Percentiles rank a stretch among this genome's conserved stretches.
phyloP scores from a whole-genome alignment of 64 coral and sea anemone species.

The Acropora tenuis region DNA sequence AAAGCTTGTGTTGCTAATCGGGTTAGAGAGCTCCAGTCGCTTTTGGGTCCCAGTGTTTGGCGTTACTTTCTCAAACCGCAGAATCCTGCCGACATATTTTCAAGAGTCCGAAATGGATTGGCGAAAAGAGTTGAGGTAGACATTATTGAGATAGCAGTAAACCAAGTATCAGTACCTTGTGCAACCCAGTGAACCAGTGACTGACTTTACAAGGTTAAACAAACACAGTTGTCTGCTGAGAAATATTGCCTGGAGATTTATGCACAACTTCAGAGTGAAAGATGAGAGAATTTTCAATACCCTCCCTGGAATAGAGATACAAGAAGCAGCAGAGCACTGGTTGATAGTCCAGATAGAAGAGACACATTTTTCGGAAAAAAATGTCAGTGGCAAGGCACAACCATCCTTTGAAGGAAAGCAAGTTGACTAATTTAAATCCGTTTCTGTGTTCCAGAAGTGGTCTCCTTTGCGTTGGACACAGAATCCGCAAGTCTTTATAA shows the following conservation, averaged over 20 bases:
- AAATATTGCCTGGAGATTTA: not conserved
- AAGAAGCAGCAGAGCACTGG: not conserved
- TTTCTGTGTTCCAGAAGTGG: not conserved
- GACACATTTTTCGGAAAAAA: not conserved
- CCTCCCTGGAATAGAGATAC: not conserved
- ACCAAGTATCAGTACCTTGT: not conserved
- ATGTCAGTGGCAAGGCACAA: not conserved
- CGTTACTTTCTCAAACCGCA: not conserved
- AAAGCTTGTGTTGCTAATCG: slow-evolving; percentile 43
- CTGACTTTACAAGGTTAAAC: not conserved
- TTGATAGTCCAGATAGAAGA: not conserved
- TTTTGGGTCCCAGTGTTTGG: not conserved
- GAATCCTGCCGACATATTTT: not conserved
- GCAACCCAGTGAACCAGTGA: not conserved
- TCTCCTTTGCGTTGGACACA: not conserved
- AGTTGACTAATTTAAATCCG: not conserved
- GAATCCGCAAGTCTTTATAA: not conserved
- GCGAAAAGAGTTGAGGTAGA: not conserved
- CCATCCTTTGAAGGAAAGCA: not conserved
- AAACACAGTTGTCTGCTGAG: not conserved
- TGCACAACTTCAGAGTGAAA: not conserved
- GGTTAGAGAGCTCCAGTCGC: slow-evolving; percentile 38
- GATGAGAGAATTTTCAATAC: not conserved
- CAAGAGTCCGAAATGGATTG: too few relatives aligned
- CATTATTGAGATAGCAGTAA: not conserved